Conservation (phyloP, 2,797 vertebrate genomes). For the Amblyopsis hoosieri region DNA sequence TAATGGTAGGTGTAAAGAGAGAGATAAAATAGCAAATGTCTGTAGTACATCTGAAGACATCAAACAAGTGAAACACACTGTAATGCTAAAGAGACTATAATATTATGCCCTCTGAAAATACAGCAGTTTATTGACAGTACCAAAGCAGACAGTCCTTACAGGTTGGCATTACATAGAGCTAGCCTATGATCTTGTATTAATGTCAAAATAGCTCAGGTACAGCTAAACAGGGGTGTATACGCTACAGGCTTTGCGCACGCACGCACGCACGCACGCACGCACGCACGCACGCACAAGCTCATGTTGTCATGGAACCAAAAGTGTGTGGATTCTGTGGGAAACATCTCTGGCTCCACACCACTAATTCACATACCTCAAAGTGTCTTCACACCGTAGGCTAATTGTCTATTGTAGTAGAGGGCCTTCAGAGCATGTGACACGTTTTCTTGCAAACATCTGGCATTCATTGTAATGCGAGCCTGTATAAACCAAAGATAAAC, state of each 20-base stretch:
- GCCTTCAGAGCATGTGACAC: slow-evolving; percentile 26
- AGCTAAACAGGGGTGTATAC: slow-evolving; percentile 32
- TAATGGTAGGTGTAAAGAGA: too few relatives aligned
- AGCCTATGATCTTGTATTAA: too few relatives aligned
- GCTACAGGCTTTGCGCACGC: not conserved
- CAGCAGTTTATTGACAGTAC: too few relatives aligned
- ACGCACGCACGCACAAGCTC: slow-evolving; percentile 1
- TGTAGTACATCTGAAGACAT: too few relatives aligned
- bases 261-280: slow-evolving; percentile 21
- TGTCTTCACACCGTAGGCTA: slow-evolving; percentile 18
- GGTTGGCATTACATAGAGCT: too few relatives aligned
- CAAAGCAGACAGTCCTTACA: too few relatives aligned
- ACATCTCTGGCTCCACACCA: slow-evolving; percentile 36
- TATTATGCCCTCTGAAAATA: too few relatives aligned
- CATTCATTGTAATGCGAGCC: slow-evolving; percentile 3
- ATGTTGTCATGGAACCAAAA: slow-evolving; percentile 63
- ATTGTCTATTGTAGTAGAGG: slow-evolving; percentile 7
- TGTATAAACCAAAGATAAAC: slow-evolving; percentile 20
- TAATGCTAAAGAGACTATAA: too few relatives aligned
- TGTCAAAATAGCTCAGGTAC: too few relatives aligned
- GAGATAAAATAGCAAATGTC: too few relatives aligned
- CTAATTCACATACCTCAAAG: slow-evolving; percentile 16
- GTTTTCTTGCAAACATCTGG: slow-evolving; percentile 34
- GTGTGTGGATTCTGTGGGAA: slow-evolving; percentile 50
- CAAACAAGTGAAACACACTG: too few relatives aligned